phyloP scores from a whole-genome alignment of 1,140 invertebrate genomes.

The Lamellibrachia luymesi region DNA sequence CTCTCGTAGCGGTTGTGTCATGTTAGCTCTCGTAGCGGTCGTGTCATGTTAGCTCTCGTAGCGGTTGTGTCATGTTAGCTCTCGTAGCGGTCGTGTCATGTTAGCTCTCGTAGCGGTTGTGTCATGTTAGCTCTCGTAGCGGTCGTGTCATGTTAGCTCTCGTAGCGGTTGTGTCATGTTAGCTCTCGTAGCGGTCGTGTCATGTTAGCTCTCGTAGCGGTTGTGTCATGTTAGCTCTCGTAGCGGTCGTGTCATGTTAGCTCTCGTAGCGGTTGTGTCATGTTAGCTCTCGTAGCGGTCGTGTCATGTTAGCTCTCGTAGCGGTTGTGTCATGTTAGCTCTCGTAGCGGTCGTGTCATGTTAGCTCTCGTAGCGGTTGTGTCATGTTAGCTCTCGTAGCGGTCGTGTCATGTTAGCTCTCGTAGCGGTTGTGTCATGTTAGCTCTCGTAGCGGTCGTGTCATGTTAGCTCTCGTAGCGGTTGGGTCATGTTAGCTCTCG shows the following conservation, averaged over 20 bases:
- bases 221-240: conserved; percentile 6
- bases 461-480: background rate
- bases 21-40: background rate
- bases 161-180: background rate
- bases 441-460: background rate
- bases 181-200: background rate
- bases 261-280: background rate
- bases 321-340: conserved; percentile 11
- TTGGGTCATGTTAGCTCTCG: conserved; percentile 6
- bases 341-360: background rate
- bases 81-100: background rate
- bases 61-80: conserved; percentile 11
- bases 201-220: background rate
- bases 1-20: background rate
- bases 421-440: background rate
- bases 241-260: conserved; percentile 12
- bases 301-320: conserved; percentile 3
- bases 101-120: background rate
- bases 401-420: conserved; percentile 16
- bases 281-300: background rate
- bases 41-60: conserved; percentile 3
- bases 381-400: background rate
- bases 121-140: background rate
- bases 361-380: background rate
- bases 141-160: conserved; percentile 16